phyloP scores from a whole-genome alignment of 2,113 vertebrate species.

The Pelecanoides urinatrix region DNA sequence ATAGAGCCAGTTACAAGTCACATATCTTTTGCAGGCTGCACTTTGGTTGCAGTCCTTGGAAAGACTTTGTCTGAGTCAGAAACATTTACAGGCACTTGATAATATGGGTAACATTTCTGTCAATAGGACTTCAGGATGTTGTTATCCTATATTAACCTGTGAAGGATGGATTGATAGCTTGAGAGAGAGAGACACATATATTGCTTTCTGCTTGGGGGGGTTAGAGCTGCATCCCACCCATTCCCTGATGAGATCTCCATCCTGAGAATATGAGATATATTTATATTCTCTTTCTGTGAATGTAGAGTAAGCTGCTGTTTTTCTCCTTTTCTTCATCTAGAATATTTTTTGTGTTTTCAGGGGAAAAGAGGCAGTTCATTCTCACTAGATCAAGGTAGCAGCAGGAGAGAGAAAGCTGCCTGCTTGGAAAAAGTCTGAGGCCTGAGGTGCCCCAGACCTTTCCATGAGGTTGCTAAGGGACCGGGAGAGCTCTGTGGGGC shows the following conservation, averaged over 20 bases:
- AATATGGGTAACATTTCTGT: not conserved
- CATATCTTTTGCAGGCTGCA: not conserved
- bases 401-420: not conserved
- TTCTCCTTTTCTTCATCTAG: not conserved
- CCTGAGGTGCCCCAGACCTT: not conserved
- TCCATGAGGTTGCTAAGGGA: not conserved
- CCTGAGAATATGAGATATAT: not conserved
- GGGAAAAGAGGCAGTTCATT: not conserved
- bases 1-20: not conserved
- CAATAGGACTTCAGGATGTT: not conserved
- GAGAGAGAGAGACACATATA: not conserved
- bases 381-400: not conserved
- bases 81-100: not conserved
- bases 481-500: not conserved
- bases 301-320: not conserved
- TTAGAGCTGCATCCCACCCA: slow-evolving; percentile 41
- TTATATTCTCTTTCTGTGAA: not conserved
- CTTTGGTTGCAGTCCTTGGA: not conserved
- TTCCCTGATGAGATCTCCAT: slow-evolving; percentile 15
- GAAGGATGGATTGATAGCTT: not conserved
- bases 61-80: not conserved
- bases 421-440: not conserved
- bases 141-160: not conserved
- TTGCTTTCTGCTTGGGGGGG: not conserved
- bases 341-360: not conserved